Evolutionary conservation across 1,140 invertebrate species (phyloP), one percentile per base, ranked within the genome.

Genomic region (Centruroides vittatus): DNA sequence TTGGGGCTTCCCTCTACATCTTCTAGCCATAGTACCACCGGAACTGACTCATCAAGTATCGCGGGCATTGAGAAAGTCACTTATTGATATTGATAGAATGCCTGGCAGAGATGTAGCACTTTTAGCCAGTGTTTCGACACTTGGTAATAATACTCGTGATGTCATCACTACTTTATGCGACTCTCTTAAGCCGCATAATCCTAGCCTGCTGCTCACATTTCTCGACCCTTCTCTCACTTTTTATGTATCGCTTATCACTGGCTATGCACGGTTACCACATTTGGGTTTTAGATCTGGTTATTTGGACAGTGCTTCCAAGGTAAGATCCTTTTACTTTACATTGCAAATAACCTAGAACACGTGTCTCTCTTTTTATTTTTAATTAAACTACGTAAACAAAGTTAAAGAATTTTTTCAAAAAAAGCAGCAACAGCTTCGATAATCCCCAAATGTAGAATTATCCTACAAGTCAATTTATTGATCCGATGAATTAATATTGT

Each of bases 11-110:
- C 57, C 61, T 23, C 35, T 62, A n/a, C 61, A 59, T 47, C 57
- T 62, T 5, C 50, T 62, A 35, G 57, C 61, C 54, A 36, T 62
- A 34, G 55, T 62, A 9, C 61, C 57, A 9, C n/a, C 57, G 12
- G 57, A 50, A n/a, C 12, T 11, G 7, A 10, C 47, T 34, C 49
- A 47, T 10, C 41, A 50, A 34, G 34, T 62, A 46, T 12, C 51
- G 4, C 13, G 53, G 47, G 61, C 57, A 46, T 53, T 62, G n/a
- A 52, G 61, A 10, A 55, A 56, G 35, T 57, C 61, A 54, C 57
- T 59, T 48, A 59, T 52, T 47, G 61, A 62, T 35, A 54, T 58
- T 4, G 61, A 62, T 48, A 51, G 36, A 34, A 47, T 62, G 35
- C 46, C 58, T 8, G 61, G 58, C 46, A 55, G 47, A 34, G 61